Base-by-base conservation (phyloP, 1,140 invertebrate species). In the Triops longicaudatus region DNA sequence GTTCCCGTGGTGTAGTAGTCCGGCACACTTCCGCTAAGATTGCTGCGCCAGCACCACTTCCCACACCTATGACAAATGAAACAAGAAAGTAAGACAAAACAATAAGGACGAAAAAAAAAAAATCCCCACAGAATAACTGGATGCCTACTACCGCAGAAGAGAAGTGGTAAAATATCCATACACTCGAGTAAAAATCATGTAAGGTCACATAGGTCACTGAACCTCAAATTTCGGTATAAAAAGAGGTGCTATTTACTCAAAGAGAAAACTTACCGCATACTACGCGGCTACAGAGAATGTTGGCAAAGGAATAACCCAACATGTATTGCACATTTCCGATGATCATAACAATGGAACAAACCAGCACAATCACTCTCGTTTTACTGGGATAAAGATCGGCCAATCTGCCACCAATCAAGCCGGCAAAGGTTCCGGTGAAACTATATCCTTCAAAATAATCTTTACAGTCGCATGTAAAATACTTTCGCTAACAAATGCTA, bases 241-340 rank as follows among this genome's bases (percentile, higher is more conserved):
- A n/a, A 27, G 17, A n/a, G 6, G n/a, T 74, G 22, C 28, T 22
- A 31, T 6, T 10, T 74, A 11, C 27, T 27, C 77, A 26, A 27
- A 73, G 0, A 26, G 26, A n/a, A 75, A 14, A 17, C 63, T 75
- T 78, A 81, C 80, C 80, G 76, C 80, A 81, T 5, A 81, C 11
- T 26, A 81, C 27, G n/a, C 81, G 43, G 11, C 78, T 76, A 17
- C 77, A 75, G 31, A 80, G 44, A 72, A 81, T 79, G 73, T 81
- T 81, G 72, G 77, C 77, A 28, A 81, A 79, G 28, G 76, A 80
- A 26, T 76, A 72, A 22, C 81, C 81, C 11, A 80, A 26, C 7
- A 81, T 78, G 75, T 81, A 81, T 72, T 80, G 78, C 10, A 80
- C 14, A 76, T 79, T 81, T 72, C 81, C 81, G 26, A 80, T 43